Conservation (phyloP, 2,113 vertebrate species). For the Alethe diademata region DNA sequence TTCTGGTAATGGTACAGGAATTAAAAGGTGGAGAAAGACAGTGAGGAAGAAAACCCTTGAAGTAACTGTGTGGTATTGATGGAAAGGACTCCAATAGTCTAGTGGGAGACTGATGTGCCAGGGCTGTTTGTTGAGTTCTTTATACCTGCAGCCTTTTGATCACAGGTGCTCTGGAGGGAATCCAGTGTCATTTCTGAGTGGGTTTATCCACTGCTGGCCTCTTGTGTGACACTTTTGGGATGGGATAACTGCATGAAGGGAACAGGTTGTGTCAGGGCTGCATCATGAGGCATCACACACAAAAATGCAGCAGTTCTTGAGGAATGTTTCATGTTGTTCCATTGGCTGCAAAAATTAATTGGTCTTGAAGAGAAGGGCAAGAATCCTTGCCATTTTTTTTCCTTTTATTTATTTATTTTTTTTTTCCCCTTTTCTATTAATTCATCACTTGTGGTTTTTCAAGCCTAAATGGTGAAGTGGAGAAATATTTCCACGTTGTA, state of each 20-base stretch:
- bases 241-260: not conserved
- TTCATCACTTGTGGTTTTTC: not conserved
- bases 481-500: accelerated
- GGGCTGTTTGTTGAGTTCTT: not conserved
- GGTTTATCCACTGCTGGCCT: not conserved
- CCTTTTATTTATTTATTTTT: too few relatives aligned
- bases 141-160: not conserved
- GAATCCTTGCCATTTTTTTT: not conserved
- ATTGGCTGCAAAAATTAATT: not conserved
- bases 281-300: not conserved
- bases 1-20: not conserved
- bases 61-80: not conserved
- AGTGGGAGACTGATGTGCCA: not conserved
- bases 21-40: not conserved
- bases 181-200: not conserved
- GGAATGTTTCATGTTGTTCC: not conserved
- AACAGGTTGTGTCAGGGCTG: accelerated
- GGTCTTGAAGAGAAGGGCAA: not conserved
- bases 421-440: not conserved
- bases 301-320: not conserved
- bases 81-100: not conserved
- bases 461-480: not conserved
- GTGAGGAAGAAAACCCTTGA: not conserved
- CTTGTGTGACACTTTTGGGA: not conserved
- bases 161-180: not conserved